Conservation (phyloP, 2,888 invertebrate species). For the Conops quadrifasciatus region DNA sequence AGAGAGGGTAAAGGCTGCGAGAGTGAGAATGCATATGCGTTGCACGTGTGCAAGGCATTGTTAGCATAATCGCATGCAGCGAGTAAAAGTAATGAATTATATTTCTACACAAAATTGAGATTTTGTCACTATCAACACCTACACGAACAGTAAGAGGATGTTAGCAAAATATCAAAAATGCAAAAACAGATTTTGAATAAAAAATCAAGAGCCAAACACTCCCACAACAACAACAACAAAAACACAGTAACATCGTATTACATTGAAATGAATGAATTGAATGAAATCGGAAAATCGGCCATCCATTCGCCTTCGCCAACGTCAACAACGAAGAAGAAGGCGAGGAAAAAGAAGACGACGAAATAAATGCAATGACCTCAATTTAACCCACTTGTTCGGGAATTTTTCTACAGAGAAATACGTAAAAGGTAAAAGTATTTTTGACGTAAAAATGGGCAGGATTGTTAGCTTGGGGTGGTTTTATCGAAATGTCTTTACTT, state of each 20-base stretch:
- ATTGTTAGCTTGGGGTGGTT: slow-evolving; percentile 17
- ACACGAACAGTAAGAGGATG: background rate
- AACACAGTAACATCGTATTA: background rate
- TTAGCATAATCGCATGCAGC: slow-evolving; percentile 22
- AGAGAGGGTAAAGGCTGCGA: too few relatives aligned
- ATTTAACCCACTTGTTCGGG: slow-evolving; percentile 48
- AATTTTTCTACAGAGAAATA: slow-evolving; percentile 4
- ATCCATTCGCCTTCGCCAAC: background rate
- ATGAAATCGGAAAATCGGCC: slow-evolving; percentile 24
- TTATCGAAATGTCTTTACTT: slow-evolving; percentile 25
- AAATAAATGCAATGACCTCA: slow-evolving; percentile 57
- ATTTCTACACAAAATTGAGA: background rate
- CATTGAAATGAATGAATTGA: slow-evolving; percentile 9
- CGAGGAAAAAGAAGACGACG: slow-evolving; percentile 1
- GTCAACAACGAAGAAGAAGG: background rate
- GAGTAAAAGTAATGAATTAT: slow-evolving; percentile 16
- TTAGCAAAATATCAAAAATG: background rate
- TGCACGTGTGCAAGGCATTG: slow-evolving; percentile 14
- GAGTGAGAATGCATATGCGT: slow-evolving; percentile 8
- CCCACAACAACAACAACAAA: background rate
- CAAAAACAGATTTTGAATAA: slow-evolving; percentile 21
- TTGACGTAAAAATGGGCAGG: slow-evolving; percentile 38
- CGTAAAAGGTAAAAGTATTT: slow-evolving; percentile 10
- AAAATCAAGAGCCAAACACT: too few relatives aligned
- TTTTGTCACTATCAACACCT: background rate